A percentile compares a stretch with the other conserved stretches of the same genome.
Conservation (phyloP, 2,113 vertebrate species). For the Cyprinodon tularosa region DNA sequence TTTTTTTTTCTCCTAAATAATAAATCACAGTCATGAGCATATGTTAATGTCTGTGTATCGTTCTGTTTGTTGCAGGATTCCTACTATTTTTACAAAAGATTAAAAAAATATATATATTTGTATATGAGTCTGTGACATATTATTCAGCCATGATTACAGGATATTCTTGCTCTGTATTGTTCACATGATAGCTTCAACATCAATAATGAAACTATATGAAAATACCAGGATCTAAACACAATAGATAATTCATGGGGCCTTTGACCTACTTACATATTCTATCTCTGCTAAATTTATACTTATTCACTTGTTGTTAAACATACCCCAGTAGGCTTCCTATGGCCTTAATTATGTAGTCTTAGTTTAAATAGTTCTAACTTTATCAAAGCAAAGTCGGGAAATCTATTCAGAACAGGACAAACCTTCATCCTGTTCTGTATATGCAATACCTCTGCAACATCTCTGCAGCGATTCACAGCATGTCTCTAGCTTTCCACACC, state of each 20-base stretch:
- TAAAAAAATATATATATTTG: not conserved
- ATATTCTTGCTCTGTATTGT: not conserved
- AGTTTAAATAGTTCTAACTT: slow-evolving; percentile 4
- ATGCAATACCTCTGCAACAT: slow-evolving; percentile 18
- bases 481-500: slow-evolving; percentile 13
- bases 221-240: slow-evolving; percentile 2
- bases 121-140: not conserved
- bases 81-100: not conserved
- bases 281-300: slow-evolving; percentile 2
- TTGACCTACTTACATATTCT: slow-evolving; percentile 11
- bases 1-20: not conserved
- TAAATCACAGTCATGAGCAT: not conserved
- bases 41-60: not conserved
- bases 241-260: slow-evolving; percentile 4
- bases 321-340: not conserved
- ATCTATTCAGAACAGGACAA: not conserved
- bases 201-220: slow-evolving; percentile 1
- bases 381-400: slow-evolving; percentile 1
- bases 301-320: not conserved
- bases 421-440: not conserved
- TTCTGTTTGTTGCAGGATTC: not conserved
- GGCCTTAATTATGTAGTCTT: not conserved
- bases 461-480: not conserved
- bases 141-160: not conserved
- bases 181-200: not conserved